Conservation (phyloP, 2,113 vertebrate genomes). For the Paramisgurnus dabryanus region DNA sequence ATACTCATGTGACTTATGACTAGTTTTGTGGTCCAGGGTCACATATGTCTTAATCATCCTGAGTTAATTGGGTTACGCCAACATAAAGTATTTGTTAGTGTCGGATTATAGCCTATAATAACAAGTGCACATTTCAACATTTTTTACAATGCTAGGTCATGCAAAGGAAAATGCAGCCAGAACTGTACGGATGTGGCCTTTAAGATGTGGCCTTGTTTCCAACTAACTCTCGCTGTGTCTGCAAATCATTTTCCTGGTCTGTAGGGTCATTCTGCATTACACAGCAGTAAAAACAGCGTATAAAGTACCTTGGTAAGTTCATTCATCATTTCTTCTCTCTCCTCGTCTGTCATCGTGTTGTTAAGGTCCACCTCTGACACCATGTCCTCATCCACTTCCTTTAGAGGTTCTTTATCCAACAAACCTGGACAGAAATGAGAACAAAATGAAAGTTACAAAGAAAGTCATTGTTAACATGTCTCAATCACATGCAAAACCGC, state of each 20-base stretch:
- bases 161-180: background rate
- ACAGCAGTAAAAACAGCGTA: background rate
- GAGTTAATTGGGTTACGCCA: background rate
- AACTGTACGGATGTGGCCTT: constrained; percentile 12
- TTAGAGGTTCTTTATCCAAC: constrained; percentile 81
- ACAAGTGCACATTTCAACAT: too few relatives aligned
- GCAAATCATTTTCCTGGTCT: background rate
- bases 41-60: background rate
- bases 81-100: background rate
- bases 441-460: constrained; percentile 11
- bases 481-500: background rate
- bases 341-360: constrained; percentile 85
- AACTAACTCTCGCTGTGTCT: background rate
- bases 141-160: too few relatives aligned
- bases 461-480: background rate
- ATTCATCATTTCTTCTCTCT: constrained; percentile 86
- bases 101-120: background rate
- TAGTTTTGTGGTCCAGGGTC: too few relatives aligned
- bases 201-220: background rate
- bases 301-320: constrained; percentile 85
- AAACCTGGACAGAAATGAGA: constrained; percentile 75
- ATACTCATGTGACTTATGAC: too few relatives aligned
- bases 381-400: constrained; percentile 84
- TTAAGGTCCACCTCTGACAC: constrained; percentile 81
- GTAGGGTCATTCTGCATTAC: background rate